Evolutionary conservation across 2,113 vertebrate genomes (phyloP), one percentile per base, ranked within the genome.

Genomic region (Maccullochella peelii): DNA sequence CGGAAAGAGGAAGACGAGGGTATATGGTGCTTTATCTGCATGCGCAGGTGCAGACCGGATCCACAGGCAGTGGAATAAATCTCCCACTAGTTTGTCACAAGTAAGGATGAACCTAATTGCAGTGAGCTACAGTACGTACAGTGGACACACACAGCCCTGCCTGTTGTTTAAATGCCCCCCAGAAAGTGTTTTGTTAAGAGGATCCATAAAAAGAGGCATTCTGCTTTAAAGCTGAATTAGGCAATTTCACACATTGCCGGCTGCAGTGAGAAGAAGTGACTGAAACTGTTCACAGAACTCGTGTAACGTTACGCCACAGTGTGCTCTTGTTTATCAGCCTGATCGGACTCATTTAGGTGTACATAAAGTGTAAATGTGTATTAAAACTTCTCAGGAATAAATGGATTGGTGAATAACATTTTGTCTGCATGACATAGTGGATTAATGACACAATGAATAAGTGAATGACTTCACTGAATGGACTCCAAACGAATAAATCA

Each of bases 211-310:
- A 40, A 67, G 47, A 58, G 8, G 20, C 27, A 11, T 55, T 83
- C 15, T 18, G 38, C 61, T 81, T 73, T 77, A 44, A 73, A 82
- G 57, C 65, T 23, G 69, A 73, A 78, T 69, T 66, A 62, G 73
- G 16, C 54, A 50, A 52, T 67, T 68, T 73, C 36, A 68, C 52
- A 80, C 73, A 2, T 61, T 77, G 42, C 9, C 15, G 36, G 40
- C 2, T 55, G 68, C 54, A 9, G 62, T 12, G 68, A 73, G 38
- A 47, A 38, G 59, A 73, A 36, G 61, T 20, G n/a, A 33, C n/a
- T 40, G 61, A 66, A 47, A 30, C 3, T 27, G 38, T 12, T 36
- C 65, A 57, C 18, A 33, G 14, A 27, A 14, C 18, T 62, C 7
- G 0, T 27, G 65, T 9, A 27, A 25, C 44, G 52, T 59, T 20